phyloP scores from a whole-genome alignment of 2,113 vertebrate species.

The Oceanodroma tethys region DNA sequence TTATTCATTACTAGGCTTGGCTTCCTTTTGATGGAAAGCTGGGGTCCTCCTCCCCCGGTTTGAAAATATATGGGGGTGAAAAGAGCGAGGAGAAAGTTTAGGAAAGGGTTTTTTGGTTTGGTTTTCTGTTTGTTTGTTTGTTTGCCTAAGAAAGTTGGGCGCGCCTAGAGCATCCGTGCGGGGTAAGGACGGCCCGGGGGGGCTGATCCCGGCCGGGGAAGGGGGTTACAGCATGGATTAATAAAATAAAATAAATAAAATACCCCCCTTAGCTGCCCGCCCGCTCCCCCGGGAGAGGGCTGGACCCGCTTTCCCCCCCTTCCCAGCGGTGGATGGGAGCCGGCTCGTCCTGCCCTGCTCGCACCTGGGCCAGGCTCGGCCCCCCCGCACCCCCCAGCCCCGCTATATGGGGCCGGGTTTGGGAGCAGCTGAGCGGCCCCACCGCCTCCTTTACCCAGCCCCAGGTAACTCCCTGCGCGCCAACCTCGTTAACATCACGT shows the following conservation, averaged over 20 bases:
- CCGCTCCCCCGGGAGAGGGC: background rate
- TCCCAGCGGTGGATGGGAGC: background rate
- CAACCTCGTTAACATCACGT: background rate
- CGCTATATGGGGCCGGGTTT: rapidly evolving
- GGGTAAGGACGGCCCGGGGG: background rate
- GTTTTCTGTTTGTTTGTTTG: background rate
- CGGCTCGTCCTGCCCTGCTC: background rate
- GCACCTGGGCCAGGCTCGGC: too few species aligned
- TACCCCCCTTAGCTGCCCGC: too few species aligned
- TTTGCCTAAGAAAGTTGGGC: background rate
- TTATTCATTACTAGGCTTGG: slow-evolving; percentile 34
- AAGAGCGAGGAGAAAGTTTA: background rate
- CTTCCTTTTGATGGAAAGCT: slow-evolving; percentile 8
- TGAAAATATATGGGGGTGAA: background rate
- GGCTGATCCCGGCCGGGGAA: background rate
- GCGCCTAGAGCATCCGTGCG: background rate
- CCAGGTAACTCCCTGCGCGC: background rate
- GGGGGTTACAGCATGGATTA: background rate
- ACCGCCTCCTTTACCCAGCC: background rate
- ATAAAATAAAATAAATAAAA: background rate
- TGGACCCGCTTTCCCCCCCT: background rate
- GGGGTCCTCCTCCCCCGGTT: background rate
- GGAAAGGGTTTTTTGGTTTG: background rate
- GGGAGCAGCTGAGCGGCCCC: background rate
- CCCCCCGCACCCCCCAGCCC: too few species aligned